Percentiles rank a stretch among this genome's conserved stretches.
phyloP scores from a whole-genome alignment of 2,113 vertebrate species.

The Megaptera novaeangliae region DNA sequence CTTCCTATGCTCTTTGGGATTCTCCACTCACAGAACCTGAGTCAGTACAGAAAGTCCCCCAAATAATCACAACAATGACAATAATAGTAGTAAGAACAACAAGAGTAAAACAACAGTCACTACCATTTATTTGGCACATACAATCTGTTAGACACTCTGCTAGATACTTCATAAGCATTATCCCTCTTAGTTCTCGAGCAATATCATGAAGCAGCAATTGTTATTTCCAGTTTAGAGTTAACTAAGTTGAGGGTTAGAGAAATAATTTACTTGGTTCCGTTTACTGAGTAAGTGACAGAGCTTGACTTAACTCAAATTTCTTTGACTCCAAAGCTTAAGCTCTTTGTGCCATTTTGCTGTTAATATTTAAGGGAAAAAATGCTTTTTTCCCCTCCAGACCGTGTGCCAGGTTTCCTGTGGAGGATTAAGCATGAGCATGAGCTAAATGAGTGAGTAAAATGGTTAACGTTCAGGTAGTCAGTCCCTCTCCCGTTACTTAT shows the following conservation, averaged over 20 bases:
- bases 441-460: not conserved
- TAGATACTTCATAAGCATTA: not conserved
- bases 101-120: not conserved
- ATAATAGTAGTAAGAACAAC: not conserved
- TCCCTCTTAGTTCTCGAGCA: not conserved
- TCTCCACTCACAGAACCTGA: not conserved
- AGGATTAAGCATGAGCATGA: not conserved
- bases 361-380: not conserved
- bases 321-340: slow-evolving; percentile 1
- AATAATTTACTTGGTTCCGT: not conserved
- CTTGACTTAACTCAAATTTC: not conserved
- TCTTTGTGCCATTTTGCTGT: not conserved
- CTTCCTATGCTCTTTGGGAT: not conserved
- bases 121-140: not conserved
- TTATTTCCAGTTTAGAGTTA: not conserved
- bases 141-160: not conserved
- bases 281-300: not conserved
- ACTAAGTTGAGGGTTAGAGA: not conserved
- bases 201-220: not conserved
- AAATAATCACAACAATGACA: not conserved
- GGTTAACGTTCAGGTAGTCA: not conserved
- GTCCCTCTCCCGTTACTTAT: not conserved
- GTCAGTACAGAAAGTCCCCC: not conserved
- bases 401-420: not conserved
- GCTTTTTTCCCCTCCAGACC: accelerated